phyloP scores from a whole-genome alignment of 2,888 invertebrate genomes.

The Sarcophaga rosellei region DNA sequence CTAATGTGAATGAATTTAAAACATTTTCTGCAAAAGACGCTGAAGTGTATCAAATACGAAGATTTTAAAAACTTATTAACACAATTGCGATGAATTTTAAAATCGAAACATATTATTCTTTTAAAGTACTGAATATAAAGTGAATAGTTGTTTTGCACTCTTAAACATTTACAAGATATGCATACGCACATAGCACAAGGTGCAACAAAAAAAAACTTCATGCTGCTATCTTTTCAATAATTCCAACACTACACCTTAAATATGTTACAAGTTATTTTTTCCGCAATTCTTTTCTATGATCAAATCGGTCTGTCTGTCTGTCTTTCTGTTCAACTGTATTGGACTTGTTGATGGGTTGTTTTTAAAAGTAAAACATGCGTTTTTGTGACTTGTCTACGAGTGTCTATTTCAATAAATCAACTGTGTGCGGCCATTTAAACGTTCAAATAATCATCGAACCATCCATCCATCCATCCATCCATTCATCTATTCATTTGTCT shows the following conservation, averaged over 20 bases:
- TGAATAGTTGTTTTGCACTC: too few species aligned
- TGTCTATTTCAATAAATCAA: conserved; percentile 22
- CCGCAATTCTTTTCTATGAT: too few species aligned
- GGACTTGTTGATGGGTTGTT: conserved; percentile 39
- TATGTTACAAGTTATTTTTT: conserved; percentile 17
- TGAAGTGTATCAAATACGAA: too few species aligned
- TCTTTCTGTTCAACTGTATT: conserved; percentile 14
- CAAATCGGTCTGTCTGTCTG: conserved; percentile 11
- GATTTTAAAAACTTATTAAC: too few species aligned
- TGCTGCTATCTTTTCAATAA: conserved; percentile 27
- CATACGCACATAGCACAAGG: conserved; percentile 21
- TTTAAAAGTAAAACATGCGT: conserved; percentile 34
- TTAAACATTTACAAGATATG: too few species aligned
- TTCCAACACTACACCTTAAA: conserved; percentile 27
- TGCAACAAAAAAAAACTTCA: conserved; percentile 14
- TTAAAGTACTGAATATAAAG: too few species aligned
- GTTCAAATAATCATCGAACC: conserved; percentile 22
- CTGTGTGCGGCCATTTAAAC: conserved; percentile 46
- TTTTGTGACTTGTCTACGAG: conserved; percentile 26
- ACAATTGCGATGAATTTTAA: too few species aligned
- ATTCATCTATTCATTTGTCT: neutral
- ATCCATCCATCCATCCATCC: neutral
- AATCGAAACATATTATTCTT: too few species aligned
- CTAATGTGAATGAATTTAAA: too few species aligned
- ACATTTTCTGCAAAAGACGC: too few species aligned